phyloP scores from a whole-genome alignment of 2,888 invertebrate species.

The Ectemnius lituratus region DNA sequence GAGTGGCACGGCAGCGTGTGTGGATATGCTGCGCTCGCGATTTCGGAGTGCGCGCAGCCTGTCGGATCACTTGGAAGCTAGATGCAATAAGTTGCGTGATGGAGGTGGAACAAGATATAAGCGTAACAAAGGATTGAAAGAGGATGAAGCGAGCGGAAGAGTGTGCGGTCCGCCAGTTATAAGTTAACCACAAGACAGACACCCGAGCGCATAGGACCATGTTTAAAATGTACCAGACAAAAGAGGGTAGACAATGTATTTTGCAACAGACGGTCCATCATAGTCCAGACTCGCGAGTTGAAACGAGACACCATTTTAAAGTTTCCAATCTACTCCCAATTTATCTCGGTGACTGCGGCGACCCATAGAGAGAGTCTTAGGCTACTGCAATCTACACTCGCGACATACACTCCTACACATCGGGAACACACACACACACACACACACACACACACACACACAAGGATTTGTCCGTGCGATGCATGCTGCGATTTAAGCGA shows the following conservation, averaged over 20 bases:
- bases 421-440: constrained; percentile 11
- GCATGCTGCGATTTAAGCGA: constrained; percentile 50
- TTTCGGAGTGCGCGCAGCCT: too few species aligned
- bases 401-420: too few species aligned
- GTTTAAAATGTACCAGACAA: background rate
- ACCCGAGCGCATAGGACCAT: too few species aligned
- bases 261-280: constrained; percentile 21
- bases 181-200: too few species aligned
- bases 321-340: constrained; percentile 6
- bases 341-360: constrained; percentile 15
- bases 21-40: too few species aligned
- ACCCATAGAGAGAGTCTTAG: constrained; percentile 30
- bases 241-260: constrained; percentile 3
- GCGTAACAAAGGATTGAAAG: too few species aligned
- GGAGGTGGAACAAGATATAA: too few species aligned
- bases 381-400: constrained; percentile 8
- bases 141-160: too few species aligned
- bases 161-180: too few species aligned
- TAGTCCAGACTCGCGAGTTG: constrained; percentile 11
- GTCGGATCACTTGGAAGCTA: too few species aligned
- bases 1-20: too few species aligned
- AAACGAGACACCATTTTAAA: background rate
- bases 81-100: too few species aligned
- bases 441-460: constrained; percentile 10
- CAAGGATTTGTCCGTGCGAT: constrained; percentile 37